Conservation (phyloP, 2,888 invertebrate genomes). For the Drosophila glabriapex region DNA sequence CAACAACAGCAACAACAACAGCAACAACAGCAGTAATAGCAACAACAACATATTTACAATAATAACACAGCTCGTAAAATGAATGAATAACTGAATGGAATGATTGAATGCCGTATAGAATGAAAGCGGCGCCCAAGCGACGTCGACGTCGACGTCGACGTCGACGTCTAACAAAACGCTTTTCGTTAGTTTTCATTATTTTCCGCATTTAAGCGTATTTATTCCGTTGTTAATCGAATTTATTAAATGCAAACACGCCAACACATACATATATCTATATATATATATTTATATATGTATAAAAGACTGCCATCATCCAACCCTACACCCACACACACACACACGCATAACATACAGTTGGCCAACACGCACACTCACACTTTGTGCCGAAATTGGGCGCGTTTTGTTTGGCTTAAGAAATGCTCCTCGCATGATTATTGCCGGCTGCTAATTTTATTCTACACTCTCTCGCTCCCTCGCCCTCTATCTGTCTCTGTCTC, state of each 20-base stretch:
- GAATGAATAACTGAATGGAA: constrained; percentile 78
- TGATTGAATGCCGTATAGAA: constrained; percentile 79
- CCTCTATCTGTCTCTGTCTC: neutral
- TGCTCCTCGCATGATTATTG: constrained; percentile 74
- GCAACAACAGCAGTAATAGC: constrained; percentile 30
- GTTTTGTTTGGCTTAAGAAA: constrained; percentile 76
- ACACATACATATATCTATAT: constrained; percentile 34
- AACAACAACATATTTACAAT: constrained; percentile 73
- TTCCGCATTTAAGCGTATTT: constrained; percentile 83
- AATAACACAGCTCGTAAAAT: constrained; percentile 81
- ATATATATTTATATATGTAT: constrained; percentile 22
- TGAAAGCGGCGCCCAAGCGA: constrained; percentile 73
- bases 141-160: constrained; percentile 19
- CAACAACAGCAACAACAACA: constrained; percentile 43
- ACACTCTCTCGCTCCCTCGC: constrained; percentile 16
- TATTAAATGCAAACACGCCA: constrained; percentile 84
- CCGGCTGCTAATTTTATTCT: constrained; percentile 75
- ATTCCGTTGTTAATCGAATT: constrained; percentile 83
- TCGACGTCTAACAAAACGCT: constrained; percentile 75
- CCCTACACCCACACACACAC: constrained; percentile 39
- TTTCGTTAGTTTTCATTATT: constrained; percentile 82
- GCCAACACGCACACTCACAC: constrained; percentile 60
- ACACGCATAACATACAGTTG: constrained; percentile 13
- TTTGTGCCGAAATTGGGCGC: constrained; percentile 57
- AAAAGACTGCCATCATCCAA: constrained; percentile 16